Evolutionary conservation across 2,888 invertebrate species (phyloP), one percentile per base, ranked within the genome.

Genomic region (Timandra comae): DNA sequence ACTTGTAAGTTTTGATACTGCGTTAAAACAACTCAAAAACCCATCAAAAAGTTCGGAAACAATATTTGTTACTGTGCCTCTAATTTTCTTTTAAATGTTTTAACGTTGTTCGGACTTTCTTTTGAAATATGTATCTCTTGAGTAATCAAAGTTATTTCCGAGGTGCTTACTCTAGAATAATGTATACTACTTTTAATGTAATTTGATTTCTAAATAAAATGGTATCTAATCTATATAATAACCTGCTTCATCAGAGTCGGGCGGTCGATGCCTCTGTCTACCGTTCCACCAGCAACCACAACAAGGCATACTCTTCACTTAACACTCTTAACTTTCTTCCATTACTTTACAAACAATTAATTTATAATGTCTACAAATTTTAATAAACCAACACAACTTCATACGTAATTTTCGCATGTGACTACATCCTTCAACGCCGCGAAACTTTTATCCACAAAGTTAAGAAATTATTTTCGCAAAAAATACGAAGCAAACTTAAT

Each of bases 221-320:
- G n/a, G n/a, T n/a, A n/a, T n/a, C n/a, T n/a, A n/a, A n/a, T n/a
- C n/a, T n/a, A n/a, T n/a, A n/a, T n/a, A 49, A 53, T 63, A 70
- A 84, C 84, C 84, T 80, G 70, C 38, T 35, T 52, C 58, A 38
- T 62, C 59, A 33, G 69, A 45, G 30, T 84, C 78, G 40, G 84
- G 82, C 28, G 82, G 85, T 47, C 85, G 78, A 52, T 84, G 85
- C 51, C 85, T 64, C 63, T 81, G 84, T 54, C 81, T 73, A 52
- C 85, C 82, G 34, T 74, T 82, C 82, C 85, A 84, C 85, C 85
- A 85, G 56, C 85, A 85, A 6, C 84, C 84, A 62, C 85, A 85
- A 54, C 85, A 85, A 44, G 84, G 78, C 85, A 85, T 84, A 1
- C 11, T 22, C 8, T 6, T 24, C 24, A 24, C 24, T 13, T 45